These are phyloP conservation scores for Dysidea cf. avara DNA, from an alignment of 37 sponge, comb jelly and placozoan species.

Conservation along the genomic window DNA sequence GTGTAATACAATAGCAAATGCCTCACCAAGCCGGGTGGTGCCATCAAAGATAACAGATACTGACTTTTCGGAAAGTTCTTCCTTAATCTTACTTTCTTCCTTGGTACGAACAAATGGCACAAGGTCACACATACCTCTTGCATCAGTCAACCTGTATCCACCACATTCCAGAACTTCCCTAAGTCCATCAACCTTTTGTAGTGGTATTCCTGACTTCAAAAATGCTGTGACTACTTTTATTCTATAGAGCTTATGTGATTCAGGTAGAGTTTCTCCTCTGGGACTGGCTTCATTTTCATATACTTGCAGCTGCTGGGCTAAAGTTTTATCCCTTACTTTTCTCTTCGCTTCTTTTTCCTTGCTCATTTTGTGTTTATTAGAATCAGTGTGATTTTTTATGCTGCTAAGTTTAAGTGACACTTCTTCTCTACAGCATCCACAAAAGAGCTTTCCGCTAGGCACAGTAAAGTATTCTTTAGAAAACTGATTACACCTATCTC, in stretches of 20 bases:
- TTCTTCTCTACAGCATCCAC: too few relatives aligned
- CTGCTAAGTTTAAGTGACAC: too few relatives aligned
- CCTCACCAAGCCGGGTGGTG: background rate
- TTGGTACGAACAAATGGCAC: background rate
- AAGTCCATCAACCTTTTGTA: conserved; percentile 1
- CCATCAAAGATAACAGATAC: background rate
- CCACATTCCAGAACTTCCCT: background rate
- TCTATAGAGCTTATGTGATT: background rate
- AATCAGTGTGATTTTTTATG: too few relatives aligned
- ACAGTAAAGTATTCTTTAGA: too few relatives aligned
- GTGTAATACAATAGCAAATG: background rate
- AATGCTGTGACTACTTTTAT: background rate
- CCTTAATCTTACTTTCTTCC: background rate
- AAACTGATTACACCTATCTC: too few relatives aligned
- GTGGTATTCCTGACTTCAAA: conserved; percentile 7
- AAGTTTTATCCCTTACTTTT: too few relatives aligned
- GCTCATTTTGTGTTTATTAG: too few relatives aligned
- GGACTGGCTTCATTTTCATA: background rate
- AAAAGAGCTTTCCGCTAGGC: too few relatives aligned
- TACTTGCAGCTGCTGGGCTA: too few relatives aligned
- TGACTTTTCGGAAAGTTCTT: background rate
- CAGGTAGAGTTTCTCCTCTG: too few relatives aligned
- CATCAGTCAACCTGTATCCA: background rate
- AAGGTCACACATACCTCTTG: background rate
- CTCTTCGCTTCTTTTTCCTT: too few relatives aligned